Base-by-base conservation (phyloP, 1,140 invertebrate genomes). In the Cepaea nemoralis region DNA sequence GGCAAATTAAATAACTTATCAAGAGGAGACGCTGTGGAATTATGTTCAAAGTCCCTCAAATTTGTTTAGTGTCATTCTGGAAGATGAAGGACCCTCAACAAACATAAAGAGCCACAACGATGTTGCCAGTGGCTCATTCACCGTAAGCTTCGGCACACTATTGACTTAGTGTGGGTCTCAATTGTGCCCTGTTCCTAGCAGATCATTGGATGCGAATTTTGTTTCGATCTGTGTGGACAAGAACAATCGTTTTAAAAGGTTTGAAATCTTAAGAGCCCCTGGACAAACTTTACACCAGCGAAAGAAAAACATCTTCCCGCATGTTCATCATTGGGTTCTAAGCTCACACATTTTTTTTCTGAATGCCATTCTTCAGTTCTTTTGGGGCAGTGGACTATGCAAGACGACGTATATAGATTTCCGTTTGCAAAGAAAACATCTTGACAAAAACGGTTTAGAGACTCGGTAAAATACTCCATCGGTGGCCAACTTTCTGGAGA, bases 251-350 rank as follows among this genome's bases (percentile, higher is more conserved):
- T 63, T 63, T 31, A 31, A 63, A 63, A 63, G 59, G 16, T 27
- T 55, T 2, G 59, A 63, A 63, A 14, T 63, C 59, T 63, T 3
- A 63, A 63, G 59, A 8, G n/a, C 59, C 59, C 33, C 16, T 63
- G 59, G n/a, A 31, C 59, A 63, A 63, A 31, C 59, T 63, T 55
- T 63, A 63, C 59, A 63, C 59, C 27, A 27, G 27, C 16, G 59
- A 31, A 63, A 63, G 59, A 63, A 31, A 63, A 63, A 63, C 59
- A 63, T 63, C 59, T 63, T 63, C 33, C 59, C 59, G 33, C n/a
- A 16, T 31, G 6, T 31, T 6, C n/a, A 31, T 63, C 59, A 63
- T 5, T 6, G 59, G 59, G n/a, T 63, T 63, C 59, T 63, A 63
- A 63, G 59, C 59, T 63, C 59, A 63, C 59, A 31, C 5, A n/a